These are phyloP conservation scores for Sula dactylatra DNA, from an alignment of 2,113 vertebrate species.

Conservation along the genomic window DNA sequence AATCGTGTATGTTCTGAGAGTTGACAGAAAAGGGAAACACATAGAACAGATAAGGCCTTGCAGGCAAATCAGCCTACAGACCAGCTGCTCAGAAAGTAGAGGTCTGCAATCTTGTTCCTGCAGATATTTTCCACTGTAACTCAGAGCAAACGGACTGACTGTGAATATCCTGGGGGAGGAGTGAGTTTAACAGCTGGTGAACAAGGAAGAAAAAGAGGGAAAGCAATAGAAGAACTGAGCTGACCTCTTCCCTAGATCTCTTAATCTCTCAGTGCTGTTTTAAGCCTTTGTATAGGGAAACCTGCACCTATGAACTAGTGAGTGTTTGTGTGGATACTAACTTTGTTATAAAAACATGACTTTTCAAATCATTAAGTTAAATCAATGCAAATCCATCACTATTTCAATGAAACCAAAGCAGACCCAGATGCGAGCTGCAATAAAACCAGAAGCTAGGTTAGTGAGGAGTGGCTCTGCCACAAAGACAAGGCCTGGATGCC, in stretches of 20 bases:
- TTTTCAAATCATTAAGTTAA: not conserved
- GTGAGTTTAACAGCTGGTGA: not conserved
- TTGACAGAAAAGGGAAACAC: not conserved
- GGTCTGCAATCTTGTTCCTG: not conserved
- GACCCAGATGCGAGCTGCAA: fast-evolving
- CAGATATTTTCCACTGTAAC: not conserved
- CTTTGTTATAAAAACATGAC: not conserved
- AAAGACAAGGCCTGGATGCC: not conserved
- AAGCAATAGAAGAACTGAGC: not conserved
- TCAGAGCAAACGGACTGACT: not conserved
- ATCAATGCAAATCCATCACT: not conserved
- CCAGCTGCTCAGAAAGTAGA: not conserved
- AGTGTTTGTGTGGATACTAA: not conserved
- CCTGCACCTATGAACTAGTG: not conserved
- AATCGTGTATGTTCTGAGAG: not conserved
- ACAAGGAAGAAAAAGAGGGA: not conserved
- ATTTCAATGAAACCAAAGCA: not conserved
- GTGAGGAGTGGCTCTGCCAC: not conserved
- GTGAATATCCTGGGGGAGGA: not conserved
- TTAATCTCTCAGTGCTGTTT: not conserved
- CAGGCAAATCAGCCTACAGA: not conserved
- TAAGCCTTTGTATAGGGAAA: not conserved
- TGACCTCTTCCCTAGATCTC: not conserved
- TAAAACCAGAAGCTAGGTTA: not conserved
- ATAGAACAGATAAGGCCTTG: not conserved